Conservation (phyloP, 30 jellyfish, hydroid and myxozoan species). For the Aurelia coerulea region DNA sequence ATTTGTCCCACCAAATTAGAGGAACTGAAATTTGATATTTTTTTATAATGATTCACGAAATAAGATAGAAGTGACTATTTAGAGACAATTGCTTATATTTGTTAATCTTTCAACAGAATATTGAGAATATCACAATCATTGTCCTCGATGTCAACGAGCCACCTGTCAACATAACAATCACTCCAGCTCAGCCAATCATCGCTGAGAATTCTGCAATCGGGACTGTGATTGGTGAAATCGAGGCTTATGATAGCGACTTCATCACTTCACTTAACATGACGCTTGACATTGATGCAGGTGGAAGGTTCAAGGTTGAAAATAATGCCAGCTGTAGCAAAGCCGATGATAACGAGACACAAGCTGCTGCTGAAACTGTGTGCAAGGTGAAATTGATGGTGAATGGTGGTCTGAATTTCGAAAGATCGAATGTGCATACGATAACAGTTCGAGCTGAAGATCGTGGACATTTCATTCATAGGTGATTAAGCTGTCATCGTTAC, state of each 20-base stretch:
- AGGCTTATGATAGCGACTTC: constrained; percentile 71
- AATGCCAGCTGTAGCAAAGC: constrained; percentile 30
- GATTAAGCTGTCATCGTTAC: no score
- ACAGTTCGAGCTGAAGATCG: constrained; percentile 60
- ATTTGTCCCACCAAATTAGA: no score
- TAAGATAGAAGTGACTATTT: background rate
- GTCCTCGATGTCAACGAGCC: constrained; percentile 78
- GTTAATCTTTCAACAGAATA: constrained; percentile 14
- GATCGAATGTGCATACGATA: constrained; percentile 8
- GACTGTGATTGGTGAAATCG: constrained; percentile 70
- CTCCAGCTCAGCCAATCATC: constrained; percentile 45
- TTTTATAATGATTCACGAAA: no score
- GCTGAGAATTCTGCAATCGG: constrained; percentile 71
- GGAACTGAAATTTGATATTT: no score
- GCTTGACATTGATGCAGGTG: constrained; percentile 71
- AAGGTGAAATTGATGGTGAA: constrained; percentile 52
- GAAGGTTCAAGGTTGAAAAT: constrained; percentile 48
- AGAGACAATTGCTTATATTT: background rate
- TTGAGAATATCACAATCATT: constrained; percentile 37
- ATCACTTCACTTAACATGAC: constrained; percentile 56
- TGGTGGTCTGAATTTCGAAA: constrained; percentile 69
- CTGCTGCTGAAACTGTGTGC: constrained; percentile 54
- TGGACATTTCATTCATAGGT: constrained; percentile 57
- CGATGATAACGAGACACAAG: background rate
- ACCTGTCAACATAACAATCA: constrained; percentile 69